phyloP scores from a whole-genome alignment of 2,113 vertebrate genomes.

The Haemorhous mexicanus region DNA sequence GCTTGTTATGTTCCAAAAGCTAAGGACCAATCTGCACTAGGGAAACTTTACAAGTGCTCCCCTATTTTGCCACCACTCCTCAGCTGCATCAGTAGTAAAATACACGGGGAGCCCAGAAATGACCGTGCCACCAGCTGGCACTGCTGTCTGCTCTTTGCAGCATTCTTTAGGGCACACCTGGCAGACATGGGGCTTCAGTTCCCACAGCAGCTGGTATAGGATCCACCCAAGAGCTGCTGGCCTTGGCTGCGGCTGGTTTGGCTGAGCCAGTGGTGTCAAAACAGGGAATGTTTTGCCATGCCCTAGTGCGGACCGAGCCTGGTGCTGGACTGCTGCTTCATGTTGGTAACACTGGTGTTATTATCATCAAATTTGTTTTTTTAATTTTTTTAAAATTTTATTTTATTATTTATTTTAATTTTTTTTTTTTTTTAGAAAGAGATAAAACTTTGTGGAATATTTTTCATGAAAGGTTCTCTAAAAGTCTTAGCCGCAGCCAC shows the following conservation, averaged over 20 bases:
- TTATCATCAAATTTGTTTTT: slow-evolving; percentile 73
- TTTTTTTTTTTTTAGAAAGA: neutral
- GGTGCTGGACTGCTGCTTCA: slow-evolving; percentile 54
- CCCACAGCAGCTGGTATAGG: neutral
- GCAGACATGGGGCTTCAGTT: neutral
- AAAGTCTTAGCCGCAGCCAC: slow-evolving; percentile 70
- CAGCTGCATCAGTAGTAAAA: neutral
- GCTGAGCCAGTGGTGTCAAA: slow-evolving; percentile 31
- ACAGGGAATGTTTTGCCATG: neutral
- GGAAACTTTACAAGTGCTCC: slow-evolving; percentile 25
- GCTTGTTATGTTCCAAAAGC: slow-evolving; percentile 40
- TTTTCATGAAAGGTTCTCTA: slow-evolving; percentile 73
- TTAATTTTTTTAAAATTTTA: slow-evolving; percentile 56
- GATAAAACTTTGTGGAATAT: slow-evolving; percentile 68
- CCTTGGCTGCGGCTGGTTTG: slow-evolving; percentile 18
- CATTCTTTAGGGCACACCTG: neutral
- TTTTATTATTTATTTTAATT: slow-evolving; percentile 6
- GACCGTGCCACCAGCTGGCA: neutral
- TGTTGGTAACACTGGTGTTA: slow-evolving; percentile 72
- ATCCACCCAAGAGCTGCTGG: neutral
- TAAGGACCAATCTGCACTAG: neutral
- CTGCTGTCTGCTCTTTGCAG: neutral
- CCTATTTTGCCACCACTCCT: slow-evolving; percentile 5
- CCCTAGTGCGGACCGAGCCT: neutral
- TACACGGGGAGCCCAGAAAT: neutral